Evolutionary conservation across 2,888 invertebrate species (phyloP).

Genomic region (Platycnemis pennipes): DNA sequence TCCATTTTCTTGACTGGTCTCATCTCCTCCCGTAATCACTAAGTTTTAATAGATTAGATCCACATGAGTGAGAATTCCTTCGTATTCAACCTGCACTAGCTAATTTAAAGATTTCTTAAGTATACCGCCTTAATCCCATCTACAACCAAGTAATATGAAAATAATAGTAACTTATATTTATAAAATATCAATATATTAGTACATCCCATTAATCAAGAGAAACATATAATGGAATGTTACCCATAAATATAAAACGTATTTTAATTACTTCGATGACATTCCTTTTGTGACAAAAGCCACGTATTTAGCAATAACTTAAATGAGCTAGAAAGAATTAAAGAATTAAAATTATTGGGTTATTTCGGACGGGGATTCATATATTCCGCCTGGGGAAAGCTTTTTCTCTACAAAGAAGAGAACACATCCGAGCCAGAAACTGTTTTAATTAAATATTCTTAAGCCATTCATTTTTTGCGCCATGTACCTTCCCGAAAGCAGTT

Average conservation of each 20-base stretch:
- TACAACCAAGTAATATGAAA: too few relatives aligned
- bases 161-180: too few relatives aligned
- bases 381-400: constrained; percentile 34
- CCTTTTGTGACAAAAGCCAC: not conserved
- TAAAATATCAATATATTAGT: too few relatives aligned
- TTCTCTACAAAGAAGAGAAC: constrained; percentile 45
- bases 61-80: too few relatives aligned
- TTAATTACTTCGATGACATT: not conserved
- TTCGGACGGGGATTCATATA: constrained; percentile 23
- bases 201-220: too few relatives aligned
- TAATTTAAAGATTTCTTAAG: too few relatives aligned
- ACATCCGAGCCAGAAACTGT: constrained; percentile 53
- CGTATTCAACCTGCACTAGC: too few relatives aligned
- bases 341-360: constrained; percentile 13
- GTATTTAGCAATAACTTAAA: constrained; percentile 18
- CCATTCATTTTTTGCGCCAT: constrained; percentile 53
- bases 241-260: not conserved
- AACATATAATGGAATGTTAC: too few relatives aligned
- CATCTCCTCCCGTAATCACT: too few relatives aligned
- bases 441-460: constrained; percentile 65
- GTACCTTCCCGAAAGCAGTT: constrained; percentile 65
- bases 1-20: too few relatives aligned
- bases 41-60: too few relatives aligned
- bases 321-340: not conserved
- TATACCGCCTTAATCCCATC: too few relatives aligned